These are phyloP conservation scores for Lindbergichthys nudifrons DNA, from an alignment of 2,797 vertebrate genomes.

Conservation along the genomic window DNA sequence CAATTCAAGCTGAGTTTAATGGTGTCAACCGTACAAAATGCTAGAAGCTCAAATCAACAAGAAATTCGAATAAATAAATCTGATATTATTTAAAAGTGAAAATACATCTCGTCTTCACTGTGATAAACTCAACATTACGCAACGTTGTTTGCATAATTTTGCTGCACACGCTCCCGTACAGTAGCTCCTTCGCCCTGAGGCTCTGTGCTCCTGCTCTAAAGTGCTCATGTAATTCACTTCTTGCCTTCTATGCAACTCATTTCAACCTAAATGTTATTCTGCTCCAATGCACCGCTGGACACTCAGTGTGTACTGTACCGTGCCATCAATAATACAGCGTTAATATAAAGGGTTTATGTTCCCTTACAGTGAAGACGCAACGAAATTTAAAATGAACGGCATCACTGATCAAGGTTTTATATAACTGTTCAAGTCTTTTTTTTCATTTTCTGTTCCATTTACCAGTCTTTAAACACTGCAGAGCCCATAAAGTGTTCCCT, in stretches of 20 bases:
- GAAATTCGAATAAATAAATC: no score
- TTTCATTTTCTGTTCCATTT: no score
- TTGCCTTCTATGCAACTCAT: conserved; percentile 51
- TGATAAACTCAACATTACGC: conserved; percentile 50
- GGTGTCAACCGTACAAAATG: no score
- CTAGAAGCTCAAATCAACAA: no score
- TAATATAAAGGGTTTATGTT: neutral
- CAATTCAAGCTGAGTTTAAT: no score
- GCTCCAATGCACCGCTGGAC: conserved; percentile 51
- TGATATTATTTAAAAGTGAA: no score
- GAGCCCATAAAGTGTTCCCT: no score
- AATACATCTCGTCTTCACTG: no score
- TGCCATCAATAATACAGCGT: conserved; percentile 4
- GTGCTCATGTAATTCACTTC: conserved; percentile 30
- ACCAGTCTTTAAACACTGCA: no score
- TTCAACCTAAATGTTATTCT: conserved; percentile 52
- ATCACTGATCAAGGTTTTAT: no score
- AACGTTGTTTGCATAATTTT: conserved; percentile 55
- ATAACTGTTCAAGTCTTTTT: no score
- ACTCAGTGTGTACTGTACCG: conserved; percentile 14
- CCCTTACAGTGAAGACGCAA: neutral
- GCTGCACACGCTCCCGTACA: conserved; percentile 50
- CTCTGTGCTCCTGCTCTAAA: conserved; percentile 25
- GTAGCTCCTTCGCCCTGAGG: conserved; percentile 55
- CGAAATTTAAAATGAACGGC: no score